phyloP scores from a whole-genome alignment of 2,113 vertebrate genomes.

The Sceloporus tristichus region DNA sequence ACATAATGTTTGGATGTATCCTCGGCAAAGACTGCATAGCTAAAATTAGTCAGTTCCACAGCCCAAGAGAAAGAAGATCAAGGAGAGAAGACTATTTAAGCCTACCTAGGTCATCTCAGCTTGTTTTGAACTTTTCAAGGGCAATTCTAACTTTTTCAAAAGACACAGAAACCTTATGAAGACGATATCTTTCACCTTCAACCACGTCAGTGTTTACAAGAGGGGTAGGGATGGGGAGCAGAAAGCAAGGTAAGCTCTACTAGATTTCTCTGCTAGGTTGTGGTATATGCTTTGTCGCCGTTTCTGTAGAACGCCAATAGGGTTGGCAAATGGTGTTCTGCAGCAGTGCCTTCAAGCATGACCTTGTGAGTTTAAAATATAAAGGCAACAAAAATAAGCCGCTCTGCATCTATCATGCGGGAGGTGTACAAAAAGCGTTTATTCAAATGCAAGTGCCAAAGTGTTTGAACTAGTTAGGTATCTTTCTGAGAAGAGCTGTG shows the following conservation, averaged over 20 bases:
- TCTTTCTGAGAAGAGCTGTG: constrained; percentile 91
- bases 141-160: constrained; percentile 48
- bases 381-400: constrained; percentile 85
- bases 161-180: constrained; percentile 68
- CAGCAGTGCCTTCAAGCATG: constrained; percentile 80
- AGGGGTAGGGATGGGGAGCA: background rate
- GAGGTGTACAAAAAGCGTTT: constrained; percentile 82
- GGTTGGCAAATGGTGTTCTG: constrained; percentile 80
- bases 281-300: constrained; percentile 58
- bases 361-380: constrained; percentile 84
- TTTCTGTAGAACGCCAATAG: constrained; percentile 63
- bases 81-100: background rate
- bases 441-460: constrained; percentile 88
- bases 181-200: constrained; percentile 60
- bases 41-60: background rate
- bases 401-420: constrained; percentile 85
- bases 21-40: background rate
- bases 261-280: constrained; percentile 80
- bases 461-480: constrained; percentile 82
- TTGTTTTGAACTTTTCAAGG: background rate
- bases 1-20: background rate
- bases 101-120: background rate
- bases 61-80: background rate
- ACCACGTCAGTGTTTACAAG: constrained; percentile 49
- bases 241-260: constrained; percentile 63